Conservation (phyloP, 1,140 invertebrate species). For the Drosophila triauraria region DNA sequence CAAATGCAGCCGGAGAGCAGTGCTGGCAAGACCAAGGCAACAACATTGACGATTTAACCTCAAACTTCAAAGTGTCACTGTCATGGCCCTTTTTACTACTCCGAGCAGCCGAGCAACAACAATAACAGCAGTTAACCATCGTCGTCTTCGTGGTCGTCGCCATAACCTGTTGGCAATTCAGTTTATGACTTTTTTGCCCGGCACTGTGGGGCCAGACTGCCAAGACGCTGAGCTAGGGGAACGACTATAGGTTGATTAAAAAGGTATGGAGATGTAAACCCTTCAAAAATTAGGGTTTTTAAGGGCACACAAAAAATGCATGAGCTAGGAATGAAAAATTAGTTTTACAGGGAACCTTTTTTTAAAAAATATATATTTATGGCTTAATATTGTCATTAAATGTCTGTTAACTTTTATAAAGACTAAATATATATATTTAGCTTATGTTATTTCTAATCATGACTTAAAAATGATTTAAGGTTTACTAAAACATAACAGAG, state of each 20-base stretch:
- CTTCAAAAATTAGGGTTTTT: not conserved
- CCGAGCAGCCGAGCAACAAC: slow-evolving; percentile 29
- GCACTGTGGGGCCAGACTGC: slow-evolving; percentile 43
- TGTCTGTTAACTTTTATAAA: too few relatives aligned
- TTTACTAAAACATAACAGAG: not conserved
- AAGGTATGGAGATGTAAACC: not conserved
- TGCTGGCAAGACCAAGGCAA: slow-evolving; percentile 47
- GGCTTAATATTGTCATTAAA: too few relatives aligned
- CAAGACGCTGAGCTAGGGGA: not conserved
- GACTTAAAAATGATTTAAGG: not conserved
- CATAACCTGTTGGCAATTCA: slow-evolving; percentile 84
- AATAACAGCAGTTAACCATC: slow-evolving; percentile 23
- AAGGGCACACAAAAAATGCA: not conserved
- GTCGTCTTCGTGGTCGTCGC: slow-evolving; percentile 46
- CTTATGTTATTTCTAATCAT: too few relatives aligned
- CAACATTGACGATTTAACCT: slow-evolving; percentile 80
- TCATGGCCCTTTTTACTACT: slow-evolving; percentile 84
- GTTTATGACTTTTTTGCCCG: slow-evolving; percentile 74
- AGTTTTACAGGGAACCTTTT: too few relatives aligned
- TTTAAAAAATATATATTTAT: too few relatives aligned
- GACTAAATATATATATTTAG: too few relatives aligned
- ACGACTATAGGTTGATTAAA: not conserved
- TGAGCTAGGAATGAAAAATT: too few relatives aligned
- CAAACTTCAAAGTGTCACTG: slow-evolving; percentile 85
- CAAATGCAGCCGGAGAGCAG: slow-evolving; percentile 28